These are phyloP conservation scores for Xylophagus ater DNA, from an alignment of 2,888 invertebrate species.

Conservation along the genomic window DNA sequence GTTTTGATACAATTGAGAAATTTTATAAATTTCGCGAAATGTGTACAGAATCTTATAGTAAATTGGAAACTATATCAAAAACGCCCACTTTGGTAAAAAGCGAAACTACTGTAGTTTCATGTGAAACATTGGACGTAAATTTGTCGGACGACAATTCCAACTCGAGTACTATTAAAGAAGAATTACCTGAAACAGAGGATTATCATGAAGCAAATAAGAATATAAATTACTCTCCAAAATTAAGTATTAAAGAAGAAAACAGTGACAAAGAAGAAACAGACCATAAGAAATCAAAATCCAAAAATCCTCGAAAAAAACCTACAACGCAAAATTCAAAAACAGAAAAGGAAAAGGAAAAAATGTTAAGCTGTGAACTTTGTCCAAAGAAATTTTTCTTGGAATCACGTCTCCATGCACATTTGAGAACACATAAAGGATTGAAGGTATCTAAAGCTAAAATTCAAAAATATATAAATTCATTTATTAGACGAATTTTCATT, in stretches of 20 bases:
- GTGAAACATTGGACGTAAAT: too few relatives aligned
- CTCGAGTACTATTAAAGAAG: not conserved
- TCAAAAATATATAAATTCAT: not conserved
- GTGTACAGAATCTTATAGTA: slow-evolving; percentile 6
- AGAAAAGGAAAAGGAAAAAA: slow-evolving; percentile 2
- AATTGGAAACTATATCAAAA: not conserved
- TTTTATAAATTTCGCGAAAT: slow-evolving; percentile 10
- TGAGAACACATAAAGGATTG: slow-evolving; percentile 9
- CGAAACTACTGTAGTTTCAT: too few relatives aligned
- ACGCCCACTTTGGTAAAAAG: too few relatives aligned
- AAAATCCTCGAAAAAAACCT: not conserved
- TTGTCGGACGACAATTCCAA: slow-evolving; percentile 1
- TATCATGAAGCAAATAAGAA: not conserved
- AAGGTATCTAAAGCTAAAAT: slow-evolving; percentile 2
- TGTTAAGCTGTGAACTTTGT: not conserved
- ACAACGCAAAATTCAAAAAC: slow-evolving; percentile 1
- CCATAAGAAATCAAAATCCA: not conserved
- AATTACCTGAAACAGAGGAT: not conserved
- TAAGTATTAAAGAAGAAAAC: too few relatives aligned
- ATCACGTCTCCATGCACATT: slow-evolving; percentile 7
- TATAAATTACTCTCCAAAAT: not conserved
- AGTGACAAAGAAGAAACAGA: not conserved
- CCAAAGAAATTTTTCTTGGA: slow-evolving; percentile 6
- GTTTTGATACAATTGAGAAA: slow-evolving; percentile 4
- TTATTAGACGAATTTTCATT: not conserved